Conservation (phyloP, 35 echinoderm and acorn worm genomes). For the Ptychodera flava region DNA sequence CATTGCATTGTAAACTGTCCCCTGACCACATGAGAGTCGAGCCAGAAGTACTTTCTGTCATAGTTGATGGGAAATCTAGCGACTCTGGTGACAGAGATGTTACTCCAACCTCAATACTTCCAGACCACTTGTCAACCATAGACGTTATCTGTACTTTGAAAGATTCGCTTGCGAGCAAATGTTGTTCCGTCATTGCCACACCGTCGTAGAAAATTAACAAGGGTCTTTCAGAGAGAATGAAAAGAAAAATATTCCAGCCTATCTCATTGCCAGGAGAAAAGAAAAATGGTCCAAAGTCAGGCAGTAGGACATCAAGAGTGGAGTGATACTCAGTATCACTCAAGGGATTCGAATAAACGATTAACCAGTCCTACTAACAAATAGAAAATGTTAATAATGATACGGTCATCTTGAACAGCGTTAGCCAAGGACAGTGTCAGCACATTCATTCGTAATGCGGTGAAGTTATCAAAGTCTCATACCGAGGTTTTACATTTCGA, state of each 20-base stretch:
- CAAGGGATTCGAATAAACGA: background rate
- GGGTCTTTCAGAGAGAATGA: background rate
- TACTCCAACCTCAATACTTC: conserved; percentile 85
- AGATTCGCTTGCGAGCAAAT: conserved; percentile 17
- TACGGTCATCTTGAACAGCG: background rate
- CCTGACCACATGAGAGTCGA: background rate
- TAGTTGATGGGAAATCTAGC: conserved; percentile 70
- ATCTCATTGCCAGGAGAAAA: too few species aligned
- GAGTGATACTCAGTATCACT: background rate
- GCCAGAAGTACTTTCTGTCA: conserved; percentile 44
- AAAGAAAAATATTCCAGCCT: background rate
- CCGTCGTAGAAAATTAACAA: background rate
- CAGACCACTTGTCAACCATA: conserved; percentile 97
- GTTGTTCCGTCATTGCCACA: background rate
- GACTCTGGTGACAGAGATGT: conserved; percentile 68
- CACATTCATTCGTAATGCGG: background rate
- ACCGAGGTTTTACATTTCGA: too few species aligned
- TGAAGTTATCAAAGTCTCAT: too few species aligned
- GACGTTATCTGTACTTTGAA: conserved; percentile 76
- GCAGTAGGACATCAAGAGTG: background rate
- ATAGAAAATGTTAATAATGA: background rate
- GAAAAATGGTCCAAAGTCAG: too few species aligned
- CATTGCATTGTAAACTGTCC: too few species aligned
- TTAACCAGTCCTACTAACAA: background rate
- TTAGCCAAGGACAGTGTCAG: background rate